Evolutionary conservation across 2,888 invertebrate species (phyloP).

Genomic region (Lymantria monacha): DNA sequence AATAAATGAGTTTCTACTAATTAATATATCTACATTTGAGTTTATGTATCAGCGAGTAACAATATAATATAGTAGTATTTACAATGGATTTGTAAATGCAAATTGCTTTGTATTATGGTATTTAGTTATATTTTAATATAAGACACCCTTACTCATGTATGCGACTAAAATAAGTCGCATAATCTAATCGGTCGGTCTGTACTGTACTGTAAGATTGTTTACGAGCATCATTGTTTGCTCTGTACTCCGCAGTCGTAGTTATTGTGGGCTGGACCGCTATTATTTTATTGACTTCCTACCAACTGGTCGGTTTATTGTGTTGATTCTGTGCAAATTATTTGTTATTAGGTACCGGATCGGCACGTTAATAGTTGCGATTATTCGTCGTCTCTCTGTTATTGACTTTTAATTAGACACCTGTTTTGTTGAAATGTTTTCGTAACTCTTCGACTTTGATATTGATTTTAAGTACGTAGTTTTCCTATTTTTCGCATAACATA

Average conservation of each 20-base stretch:
- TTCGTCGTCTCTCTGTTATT: conserved; percentile 11
- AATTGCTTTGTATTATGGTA: too few species aligned
- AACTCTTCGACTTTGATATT: too few species aligned
- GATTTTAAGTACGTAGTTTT: too few species aligned
- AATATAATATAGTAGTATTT: too few species aligned
- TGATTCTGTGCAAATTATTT: conserved; percentile 37
- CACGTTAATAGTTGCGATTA: conserved; percentile 29
- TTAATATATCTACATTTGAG: too few species aligned
- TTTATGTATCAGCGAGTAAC: too few species aligned
- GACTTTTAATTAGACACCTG: conserved; percentile 12
- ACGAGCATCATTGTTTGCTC: conserved; percentile 61
- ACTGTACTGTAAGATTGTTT: conserved; percentile 46
- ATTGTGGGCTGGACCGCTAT: conserved; percentile 50
- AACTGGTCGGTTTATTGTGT: conserved; percentile 51
- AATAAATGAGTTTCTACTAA: too few species aligned
- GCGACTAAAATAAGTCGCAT: background rate
- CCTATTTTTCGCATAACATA: too few species aligned
- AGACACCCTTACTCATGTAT: background rate
- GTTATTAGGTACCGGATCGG: conserved; percentile 28
- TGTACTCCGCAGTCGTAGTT: conserved; percentile 43
- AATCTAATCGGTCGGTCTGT: conserved; percentile 30
- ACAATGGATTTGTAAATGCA: too few species aligned
- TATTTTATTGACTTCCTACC: conserved; percentile 70
- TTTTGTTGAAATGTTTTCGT: background rate
- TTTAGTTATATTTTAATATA: too few species aligned